A percentile compares a stretch with the other conserved stretches of the same genome.
These are phyloP conservation scores for Acipenser oxyrinchus DNA, from an alignment of 2,797 vertebrate genomes.

Conservation along the genomic window DNA sequence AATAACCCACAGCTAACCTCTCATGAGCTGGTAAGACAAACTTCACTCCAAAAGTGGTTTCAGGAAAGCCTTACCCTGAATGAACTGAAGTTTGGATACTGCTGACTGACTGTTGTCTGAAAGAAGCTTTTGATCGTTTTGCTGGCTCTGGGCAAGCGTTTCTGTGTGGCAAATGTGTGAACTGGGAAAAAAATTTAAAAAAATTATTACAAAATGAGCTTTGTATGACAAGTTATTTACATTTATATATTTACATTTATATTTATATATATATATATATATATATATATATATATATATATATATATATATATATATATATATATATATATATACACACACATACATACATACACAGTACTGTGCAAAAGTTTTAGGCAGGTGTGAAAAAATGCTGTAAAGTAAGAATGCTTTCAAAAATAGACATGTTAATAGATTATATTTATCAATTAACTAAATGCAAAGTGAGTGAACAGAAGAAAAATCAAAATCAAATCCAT, in stretches of 20 bases:
- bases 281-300: not conserved
- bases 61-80: conserved; percentile 48
- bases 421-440: no score
- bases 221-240: not conserved
- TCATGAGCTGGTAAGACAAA: no score
- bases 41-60: no score
- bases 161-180: conserved; percentile 35
- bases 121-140: conserved; percentile 43
- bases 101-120: conserved; percentile 46
- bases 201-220: not conserved
- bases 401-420: no score
- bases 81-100: conserved; percentile 60
- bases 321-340: conserved; percentile 2
- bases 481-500: no score
- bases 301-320: not conserved
- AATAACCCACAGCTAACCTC: no score
- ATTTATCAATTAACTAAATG: no score
- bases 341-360: no score
- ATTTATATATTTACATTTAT: not conserved
- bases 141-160: conserved; percentile 29
- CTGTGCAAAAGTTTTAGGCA: no score
- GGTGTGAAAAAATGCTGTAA: no score
- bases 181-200: conserved; percentile 25
- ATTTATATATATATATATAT: not conserved
- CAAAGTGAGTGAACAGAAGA: no score